Conservation (phyloP, 92 coral and sea anemone genomes). For the Nematostella vectensis region DNA sequence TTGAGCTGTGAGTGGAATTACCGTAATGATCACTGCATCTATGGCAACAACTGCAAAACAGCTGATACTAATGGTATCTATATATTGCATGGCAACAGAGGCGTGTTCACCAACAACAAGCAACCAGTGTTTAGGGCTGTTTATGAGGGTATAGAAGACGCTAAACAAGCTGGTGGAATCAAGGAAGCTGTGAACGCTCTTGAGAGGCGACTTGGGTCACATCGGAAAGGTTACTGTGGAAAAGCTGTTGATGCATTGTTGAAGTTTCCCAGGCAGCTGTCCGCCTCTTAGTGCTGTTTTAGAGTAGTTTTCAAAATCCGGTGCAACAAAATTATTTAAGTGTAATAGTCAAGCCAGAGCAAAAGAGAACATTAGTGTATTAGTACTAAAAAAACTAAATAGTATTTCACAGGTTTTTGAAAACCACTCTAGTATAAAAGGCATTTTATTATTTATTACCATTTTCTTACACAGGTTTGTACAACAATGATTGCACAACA, state of each 20-base stretch:
- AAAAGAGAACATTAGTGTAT: no score
- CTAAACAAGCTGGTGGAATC: slow-evolving; percentile 49
- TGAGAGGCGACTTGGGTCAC: slow-evolving; percentile 20
- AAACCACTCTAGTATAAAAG: no score
- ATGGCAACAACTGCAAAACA: slow-evolving; percentile 72
- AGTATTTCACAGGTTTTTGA: no score
- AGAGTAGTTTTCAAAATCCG: no score
- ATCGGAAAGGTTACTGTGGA: slow-evolving; percentile 47
- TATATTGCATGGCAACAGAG: slow-evolving; percentile 94
- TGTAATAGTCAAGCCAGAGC: no score
- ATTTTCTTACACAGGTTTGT: no score
- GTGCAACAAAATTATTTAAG: no score
- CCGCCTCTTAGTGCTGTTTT: no score
- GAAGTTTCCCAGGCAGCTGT: slow-evolving; percentile 32
- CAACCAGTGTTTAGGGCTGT: slow-evolving; percentile 66
- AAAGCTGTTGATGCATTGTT: slow-evolving; percentile 36
- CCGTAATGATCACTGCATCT: slow-evolving; percentile 96
- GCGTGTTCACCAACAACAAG: slow-evolving; percentile 58
- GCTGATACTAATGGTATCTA: slow-evolving; percentile 69
- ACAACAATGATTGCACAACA: no score
- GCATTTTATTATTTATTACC: no score
- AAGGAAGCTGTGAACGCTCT: slow-evolving; percentile 20
- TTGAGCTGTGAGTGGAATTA: slow-evolving; percentile 92
- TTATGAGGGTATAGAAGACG: slow-evolving; percentile 40
- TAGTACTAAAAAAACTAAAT: no score